phyloP scores from a whole-genome alignment of 2,888 invertebrate genomes.

The Phymatocera aterrima region DNA sequence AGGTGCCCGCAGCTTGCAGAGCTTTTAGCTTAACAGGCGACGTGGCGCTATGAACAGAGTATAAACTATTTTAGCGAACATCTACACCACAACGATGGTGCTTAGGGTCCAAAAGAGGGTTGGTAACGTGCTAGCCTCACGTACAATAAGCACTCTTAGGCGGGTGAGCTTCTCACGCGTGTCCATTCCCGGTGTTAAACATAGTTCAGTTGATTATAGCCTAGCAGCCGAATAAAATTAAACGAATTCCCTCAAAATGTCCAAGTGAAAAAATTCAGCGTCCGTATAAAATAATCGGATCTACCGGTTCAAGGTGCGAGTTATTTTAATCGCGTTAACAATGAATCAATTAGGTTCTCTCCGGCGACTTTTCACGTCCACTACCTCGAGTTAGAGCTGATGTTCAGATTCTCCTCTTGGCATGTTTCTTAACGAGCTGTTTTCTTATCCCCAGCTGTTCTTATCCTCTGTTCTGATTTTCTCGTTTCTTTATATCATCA shows the following conservation, averaged over 20 bases:
- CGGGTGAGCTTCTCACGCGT: not conserved
- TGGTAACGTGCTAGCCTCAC: constrained; percentile 13
- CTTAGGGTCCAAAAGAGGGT: constrained; percentile 29
- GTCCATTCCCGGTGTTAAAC: not conserved
- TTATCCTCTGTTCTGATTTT: not conserved
- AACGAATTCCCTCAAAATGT: not conserved
- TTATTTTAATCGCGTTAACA: constrained; percentile 29
- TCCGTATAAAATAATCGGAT: not conserved
- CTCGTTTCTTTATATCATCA: not conserved
- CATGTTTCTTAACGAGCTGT: constrained; percentile 33
- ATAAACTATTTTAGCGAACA: constrained; percentile 37
- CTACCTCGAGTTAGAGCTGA: not conserved
- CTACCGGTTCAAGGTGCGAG: not conserved
- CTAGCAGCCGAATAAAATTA: not conserved
- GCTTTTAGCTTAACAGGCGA: constrained; percentile 41
- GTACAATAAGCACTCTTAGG: constrained; percentile 13
- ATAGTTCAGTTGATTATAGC: not conserved
- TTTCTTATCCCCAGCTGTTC: not conserved
- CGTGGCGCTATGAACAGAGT: constrained; percentile 20
- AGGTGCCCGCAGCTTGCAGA: constrained; percentile 44
- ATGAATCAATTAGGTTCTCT: constrained; percentile 37
- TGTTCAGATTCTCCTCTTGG: not conserved
- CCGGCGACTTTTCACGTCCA: not conserved
- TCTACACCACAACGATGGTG: constrained; percentile 39
- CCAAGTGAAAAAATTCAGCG: not conserved